phyloP scores from a whole-genome alignment of 2,113 vertebrate genomes.

The Tupaia tana region DNA sequence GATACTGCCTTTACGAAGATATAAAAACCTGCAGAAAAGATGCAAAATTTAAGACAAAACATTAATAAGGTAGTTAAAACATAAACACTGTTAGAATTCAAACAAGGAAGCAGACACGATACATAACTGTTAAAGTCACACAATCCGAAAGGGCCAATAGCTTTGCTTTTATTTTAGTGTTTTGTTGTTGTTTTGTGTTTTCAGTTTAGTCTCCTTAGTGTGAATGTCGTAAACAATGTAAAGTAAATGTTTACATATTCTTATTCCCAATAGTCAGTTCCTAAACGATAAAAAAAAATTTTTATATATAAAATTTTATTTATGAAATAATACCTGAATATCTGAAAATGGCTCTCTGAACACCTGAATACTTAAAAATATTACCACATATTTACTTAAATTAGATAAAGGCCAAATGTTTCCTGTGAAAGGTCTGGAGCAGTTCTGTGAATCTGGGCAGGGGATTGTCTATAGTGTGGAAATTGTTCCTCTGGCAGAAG shows the following conservation, averaged over 20 bases:
- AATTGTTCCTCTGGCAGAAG: neutral
- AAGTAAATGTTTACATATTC: constrained; percentile 23
- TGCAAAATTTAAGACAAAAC: constrained; percentile 14
- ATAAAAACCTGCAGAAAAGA: constrained; percentile 14
- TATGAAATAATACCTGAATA: constrained; percentile 23
- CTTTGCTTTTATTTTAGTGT: neutral
- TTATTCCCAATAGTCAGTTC: constrained; percentile 26
- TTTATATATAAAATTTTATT: constrained; percentile 11
- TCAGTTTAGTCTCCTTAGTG: neutral
- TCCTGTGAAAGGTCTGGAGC: neutral
- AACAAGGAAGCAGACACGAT: neutral
- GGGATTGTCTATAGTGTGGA: neutral
- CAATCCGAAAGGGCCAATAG: neutral
- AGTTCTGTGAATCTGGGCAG: neutral
- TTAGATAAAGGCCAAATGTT: constrained; percentile 40
- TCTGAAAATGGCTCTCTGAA: neutral
- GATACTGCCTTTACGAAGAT: constrained; percentile 26
- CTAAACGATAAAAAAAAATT: constrained; percentile 4
- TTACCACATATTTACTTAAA: constrained; percentile 23
- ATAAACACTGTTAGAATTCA: neutral
- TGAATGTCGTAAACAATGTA: neutral
- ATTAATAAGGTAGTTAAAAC: constrained; percentile 12
- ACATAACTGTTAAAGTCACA: neutral
- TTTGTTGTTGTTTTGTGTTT: neutral
- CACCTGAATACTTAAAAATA: neutral